Evolutionary conservation across 2,888 invertebrate genomes (phyloP).

Genomic region (Lasioglossum figueresi): DNA sequence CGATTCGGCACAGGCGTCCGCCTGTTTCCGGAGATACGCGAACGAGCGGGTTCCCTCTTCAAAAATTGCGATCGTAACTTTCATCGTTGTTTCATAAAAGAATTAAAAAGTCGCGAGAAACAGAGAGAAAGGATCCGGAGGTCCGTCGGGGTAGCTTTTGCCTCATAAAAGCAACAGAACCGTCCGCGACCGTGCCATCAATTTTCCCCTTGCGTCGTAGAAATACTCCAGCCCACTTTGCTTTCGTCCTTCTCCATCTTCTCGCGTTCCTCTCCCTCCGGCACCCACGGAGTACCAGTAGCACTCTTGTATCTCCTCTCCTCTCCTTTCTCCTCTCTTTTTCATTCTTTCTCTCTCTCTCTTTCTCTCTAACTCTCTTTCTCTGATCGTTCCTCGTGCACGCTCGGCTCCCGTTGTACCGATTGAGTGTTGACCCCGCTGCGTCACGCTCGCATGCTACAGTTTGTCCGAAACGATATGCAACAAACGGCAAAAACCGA

Average conservation of each 20-base stretch:
- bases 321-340: neutral
- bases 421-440: conserved; percentile 64
- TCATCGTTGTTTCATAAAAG: neutral
- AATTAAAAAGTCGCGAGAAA: neutral
- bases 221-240: conserved; percentile 51
- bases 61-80: conserved; percentile 11
- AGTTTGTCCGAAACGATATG: conserved; percentile 58
- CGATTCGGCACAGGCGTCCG: neutral
- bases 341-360: neutral
- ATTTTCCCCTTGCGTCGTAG: conserved; percentile 45
- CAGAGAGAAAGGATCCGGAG: neutral
- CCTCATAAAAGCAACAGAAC: conserved; percentile 24
- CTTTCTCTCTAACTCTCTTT: neutral
- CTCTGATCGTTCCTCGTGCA: conserved; percentile 40
- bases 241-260: conserved; percentile 23
- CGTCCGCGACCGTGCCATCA: conserved; percentile 38
- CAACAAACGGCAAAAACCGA: conserved; percentile 24
- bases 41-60: neutral
- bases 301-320: conserved; percentile 26
- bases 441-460: conserved; percentile 59
- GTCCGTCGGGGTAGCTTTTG: conserved; percentile 24
- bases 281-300: conserved; percentile 29
- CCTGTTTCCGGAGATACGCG: neutral
- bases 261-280: neutral
- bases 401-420: conserved; percentile 60